These are phyloP conservation scores for Catharus fuscescens DNA, from an alignment of 2,113 vertebrate species.

Conservation along the genomic window DNA sequence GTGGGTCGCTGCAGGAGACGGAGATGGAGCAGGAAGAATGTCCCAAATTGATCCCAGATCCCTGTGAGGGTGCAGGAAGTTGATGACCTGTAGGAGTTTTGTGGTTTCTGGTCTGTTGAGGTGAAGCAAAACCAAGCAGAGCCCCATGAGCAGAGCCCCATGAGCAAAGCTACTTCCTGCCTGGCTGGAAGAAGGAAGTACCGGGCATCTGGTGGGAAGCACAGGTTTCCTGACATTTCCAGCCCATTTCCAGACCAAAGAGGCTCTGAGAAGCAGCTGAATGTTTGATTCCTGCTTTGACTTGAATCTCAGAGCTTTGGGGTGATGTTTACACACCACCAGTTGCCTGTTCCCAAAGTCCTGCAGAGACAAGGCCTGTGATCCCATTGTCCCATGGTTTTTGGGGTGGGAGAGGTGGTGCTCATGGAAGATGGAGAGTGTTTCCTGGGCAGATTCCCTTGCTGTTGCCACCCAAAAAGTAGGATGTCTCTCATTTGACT, in stretches of 20 bases:
- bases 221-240: not conserved
- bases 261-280: slow-evolving; percentile 56
- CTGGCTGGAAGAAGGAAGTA: not conserved
- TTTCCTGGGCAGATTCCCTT: not conserved
- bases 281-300: slow-evolving; percentile 30
- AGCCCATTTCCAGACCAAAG: slow-evolving; percentile 59
- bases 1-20: not conserved
- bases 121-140: not conserved
- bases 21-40: not conserved
- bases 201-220: not conserved
- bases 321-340: slow-evolving; percentile 46
- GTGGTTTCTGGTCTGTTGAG: not conserved
- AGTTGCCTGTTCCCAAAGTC: slow-evolving; percentile 35
- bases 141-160: not conserved
- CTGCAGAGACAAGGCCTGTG: not conserved
- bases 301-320: slow-evolving; percentile 42
- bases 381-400: not conserved
- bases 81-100: not conserved
- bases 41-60: not conserved
- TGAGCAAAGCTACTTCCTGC: slow-evolving; percentile 27
- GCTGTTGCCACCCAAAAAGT: not conserved
- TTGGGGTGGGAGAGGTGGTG: not conserved
- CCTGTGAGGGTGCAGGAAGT: not conserved
- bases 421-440: not conserved
- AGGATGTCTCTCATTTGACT: not conserved